phyloP scores from a whole-genome alignment of 2,888 invertebrate species.

The Melieria omissa region DNA sequence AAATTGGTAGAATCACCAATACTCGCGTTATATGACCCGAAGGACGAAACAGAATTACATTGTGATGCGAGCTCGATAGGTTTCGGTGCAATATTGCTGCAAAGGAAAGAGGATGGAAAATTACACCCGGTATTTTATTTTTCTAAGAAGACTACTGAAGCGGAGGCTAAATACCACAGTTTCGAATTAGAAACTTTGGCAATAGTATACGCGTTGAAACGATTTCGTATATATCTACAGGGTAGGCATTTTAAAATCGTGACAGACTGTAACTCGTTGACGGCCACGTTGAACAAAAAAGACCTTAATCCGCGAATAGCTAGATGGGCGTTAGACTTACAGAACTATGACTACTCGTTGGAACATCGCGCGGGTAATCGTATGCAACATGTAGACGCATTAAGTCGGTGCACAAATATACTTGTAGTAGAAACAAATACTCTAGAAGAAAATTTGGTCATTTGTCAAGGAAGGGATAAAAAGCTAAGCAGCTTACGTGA shows the following conservation, averaged over 20 bases:
- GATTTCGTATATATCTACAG: slow-evolving; percentile 57
- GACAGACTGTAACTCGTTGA: slow-evolving; percentile 22
- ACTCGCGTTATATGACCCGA: slow-evolving; percentile 50
- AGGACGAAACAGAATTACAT: slow-evolving; percentile 4
- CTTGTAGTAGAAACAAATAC: no score
- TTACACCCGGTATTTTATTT: slow-evolving; percentile 53
- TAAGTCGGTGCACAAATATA: no score
- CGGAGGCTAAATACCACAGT: slow-evolving; percentile 63
- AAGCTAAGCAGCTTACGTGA: no score
- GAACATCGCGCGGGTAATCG: no score
- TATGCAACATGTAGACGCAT: no score
- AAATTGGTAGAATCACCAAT: slow-evolving; percentile 33
- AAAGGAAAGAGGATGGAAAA: slow-evolving; percentile 38
- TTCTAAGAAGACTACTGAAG: slow-evolving; percentile 41
- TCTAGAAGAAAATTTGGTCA: no score
- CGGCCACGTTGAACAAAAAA: slow-evolving; percentile 29
- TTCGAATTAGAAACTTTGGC: slow-evolving; percentile 54
- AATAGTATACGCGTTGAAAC: slow-evolving; percentile 44
- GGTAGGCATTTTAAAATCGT: slow-evolving; percentile 16
- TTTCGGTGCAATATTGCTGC: slow-evolving; percentile 50
- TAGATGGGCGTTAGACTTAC: slow-evolving; percentile 33
- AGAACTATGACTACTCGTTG: not conserved
- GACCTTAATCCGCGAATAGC: slow-evolving; percentile 27
- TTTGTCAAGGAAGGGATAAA: no score
- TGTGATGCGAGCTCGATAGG: slow-evolving; percentile 51